Percentiles rank a stretch among this genome's conserved stretches.
Evolutionary conservation across 2,797 vertebrate genomes (phyloP).

Genomic region (Pipistrellus kuhlii): DNA sequence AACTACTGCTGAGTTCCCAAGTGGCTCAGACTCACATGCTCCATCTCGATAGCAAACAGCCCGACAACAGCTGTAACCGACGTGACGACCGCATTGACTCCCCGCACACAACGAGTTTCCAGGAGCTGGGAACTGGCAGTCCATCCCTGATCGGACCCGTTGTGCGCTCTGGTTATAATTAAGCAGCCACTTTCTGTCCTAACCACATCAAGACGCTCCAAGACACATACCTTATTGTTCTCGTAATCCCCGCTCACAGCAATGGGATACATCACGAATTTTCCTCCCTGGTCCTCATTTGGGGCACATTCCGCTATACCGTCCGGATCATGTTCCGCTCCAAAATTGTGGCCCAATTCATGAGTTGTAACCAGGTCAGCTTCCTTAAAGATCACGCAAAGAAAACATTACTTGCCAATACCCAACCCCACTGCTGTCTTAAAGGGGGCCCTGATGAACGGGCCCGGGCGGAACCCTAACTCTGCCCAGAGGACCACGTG

Average conservation of each 20-base stretch:
- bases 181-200: neutral
- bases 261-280: constrained; percentile 98
- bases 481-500: neutral
- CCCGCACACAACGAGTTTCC: neutral
- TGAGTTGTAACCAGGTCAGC: constrained; percentile 98
- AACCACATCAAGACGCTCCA: neutral
- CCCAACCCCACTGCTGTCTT: too few species aligned
- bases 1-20: too few species aligned
- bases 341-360: constrained; percentile 98
- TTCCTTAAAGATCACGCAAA: constrained; percentile 88
- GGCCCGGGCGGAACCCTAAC: neutral
- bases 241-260: constrained; percentile 97
- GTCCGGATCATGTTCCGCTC: constrained; percentile 98
- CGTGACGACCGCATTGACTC: neutral
- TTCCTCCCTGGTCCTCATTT: constrained; percentile 95
- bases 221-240: constrained; percentile 95
- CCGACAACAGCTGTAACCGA: neutral
- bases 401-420: neutral
- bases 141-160: neutral
- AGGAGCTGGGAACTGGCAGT: neutral
- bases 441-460: neutral
- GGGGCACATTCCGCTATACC: constrained; percentile 93
- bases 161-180: neutral
- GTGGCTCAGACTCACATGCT: neutral
- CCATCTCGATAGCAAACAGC: neutral